Conservation (phyloP, 1,140 invertebrate species). For the Lordiphosa clarofinis region DNA sequence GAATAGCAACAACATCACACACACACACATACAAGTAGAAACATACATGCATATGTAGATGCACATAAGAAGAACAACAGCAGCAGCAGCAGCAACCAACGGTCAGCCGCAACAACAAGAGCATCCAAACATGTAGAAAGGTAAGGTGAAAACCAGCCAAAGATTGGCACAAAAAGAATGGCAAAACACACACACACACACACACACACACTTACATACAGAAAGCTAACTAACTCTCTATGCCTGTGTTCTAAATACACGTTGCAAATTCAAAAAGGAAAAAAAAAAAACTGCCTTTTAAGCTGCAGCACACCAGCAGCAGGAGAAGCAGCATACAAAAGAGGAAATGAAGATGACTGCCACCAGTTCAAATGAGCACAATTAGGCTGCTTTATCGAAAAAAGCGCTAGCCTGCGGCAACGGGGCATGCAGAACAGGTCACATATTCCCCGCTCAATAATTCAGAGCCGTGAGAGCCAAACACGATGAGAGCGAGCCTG, state of each 20-base stretch:
- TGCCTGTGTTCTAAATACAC: slow-evolving; percentile 66
- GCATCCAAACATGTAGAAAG: slow-evolving; percentile 63
- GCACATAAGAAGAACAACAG: slow-evolving; percentile 6
- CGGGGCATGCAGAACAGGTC: slow-evolving; percentile 56
- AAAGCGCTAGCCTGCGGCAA: slow-evolving; percentile 38
- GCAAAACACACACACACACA: slow-evolving; percentile 31
- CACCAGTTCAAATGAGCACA: slow-evolving; percentile 69
- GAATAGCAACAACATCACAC: slow-evolving; percentile 33
- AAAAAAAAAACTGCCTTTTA: slow-evolving; percentile 52
- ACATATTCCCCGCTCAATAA: slow-evolving; percentile 64
- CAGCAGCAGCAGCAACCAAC: slow-evolving; percentile 23
- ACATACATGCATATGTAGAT: neutral
- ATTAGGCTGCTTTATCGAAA: slow-evolving; percentile 74
- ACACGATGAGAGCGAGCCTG: slow-evolving; percentile 32
- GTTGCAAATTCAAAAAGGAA: slow-evolving; percentile 65
- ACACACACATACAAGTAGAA: slow-evolving; percentile 5
- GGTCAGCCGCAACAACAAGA: slow-evolving; percentile 52
- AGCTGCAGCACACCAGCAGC: slow-evolving; percentile 46
- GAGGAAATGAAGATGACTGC: slow-evolving; percentile 28
- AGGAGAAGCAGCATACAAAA: slow-evolving; percentile 28
- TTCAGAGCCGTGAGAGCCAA: slow-evolving; percentile 57
- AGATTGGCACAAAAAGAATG: slow-evolving; percentile 62
- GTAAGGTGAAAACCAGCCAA: slow-evolving; percentile 25
- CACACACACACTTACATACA: slow-evolving; percentile 16
- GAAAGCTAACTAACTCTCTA: slow-evolving; percentile 27